These are phyloP conservation scores for Scolanthus callimorphus DNA, from an alignment of 92 coral and sea anemone genomes.

Conservation along the genomic window DNA sequence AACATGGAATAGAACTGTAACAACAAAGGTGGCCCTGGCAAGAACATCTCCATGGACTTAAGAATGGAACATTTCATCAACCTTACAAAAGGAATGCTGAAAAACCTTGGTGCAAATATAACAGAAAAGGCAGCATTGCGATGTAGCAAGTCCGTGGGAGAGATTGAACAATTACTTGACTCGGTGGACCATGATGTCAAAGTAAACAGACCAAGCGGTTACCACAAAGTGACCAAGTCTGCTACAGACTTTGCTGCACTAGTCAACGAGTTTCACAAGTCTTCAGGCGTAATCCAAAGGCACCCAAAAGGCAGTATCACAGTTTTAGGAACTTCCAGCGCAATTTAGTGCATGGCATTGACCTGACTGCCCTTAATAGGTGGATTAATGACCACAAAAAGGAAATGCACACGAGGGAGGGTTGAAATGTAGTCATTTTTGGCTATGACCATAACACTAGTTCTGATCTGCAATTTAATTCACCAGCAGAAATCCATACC, in stretches of 20 bases:
- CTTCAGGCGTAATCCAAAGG: constrained; percentile 19
- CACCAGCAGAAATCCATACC: no score
- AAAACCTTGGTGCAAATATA: constrained; percentile 47
- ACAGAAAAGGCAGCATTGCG: constrained; percentile 34
- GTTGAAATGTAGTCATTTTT: no score
- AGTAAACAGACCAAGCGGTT: constrained; percentile 33
- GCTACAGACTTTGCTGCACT: constrained; percentile 42
- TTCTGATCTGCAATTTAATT: no score
- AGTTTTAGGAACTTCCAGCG: constrained; percentile 15
- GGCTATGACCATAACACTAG: no score
- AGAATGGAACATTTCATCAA: constrained; percentile 42
- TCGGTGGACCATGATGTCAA: constrained; percentile 40
- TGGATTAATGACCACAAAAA: constrained; percentile 22
- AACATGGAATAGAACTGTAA: constrained; percentile 56
- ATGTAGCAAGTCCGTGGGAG: constrained; percentile 40
- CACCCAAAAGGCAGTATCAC: constrained; percentile 17
- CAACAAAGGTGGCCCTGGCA: constrained; percentile 37
- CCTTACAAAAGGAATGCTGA: constrained; percentile 35
- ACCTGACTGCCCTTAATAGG: constrained; percentile 24
- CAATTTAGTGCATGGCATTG: constrained; percentile 5
- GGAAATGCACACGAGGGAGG: constrained; percentile 12
- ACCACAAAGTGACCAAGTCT: constrained; percentile 32
- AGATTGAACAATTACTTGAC: constrained; percentile 37
- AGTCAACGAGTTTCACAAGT: constrained; percentile 53
- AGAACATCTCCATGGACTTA: constrained; percentile 39